These are phyloP conservation scores for Micronisus gabar DNA, from an alignment of 2,113 vertebrate species.

Conservation along the genomic window DNA sequence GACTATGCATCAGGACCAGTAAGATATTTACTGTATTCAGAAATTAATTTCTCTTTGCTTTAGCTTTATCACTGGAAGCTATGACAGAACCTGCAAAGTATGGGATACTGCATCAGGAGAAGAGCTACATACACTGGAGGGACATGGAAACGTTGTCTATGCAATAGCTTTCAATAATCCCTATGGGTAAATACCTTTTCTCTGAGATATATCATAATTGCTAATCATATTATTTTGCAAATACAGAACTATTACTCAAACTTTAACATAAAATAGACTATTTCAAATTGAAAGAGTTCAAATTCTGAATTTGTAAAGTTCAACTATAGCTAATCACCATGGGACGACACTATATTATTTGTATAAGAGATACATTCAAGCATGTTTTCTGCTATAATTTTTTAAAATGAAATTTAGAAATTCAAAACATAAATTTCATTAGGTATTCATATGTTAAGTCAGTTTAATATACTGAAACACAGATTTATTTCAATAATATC, in stretches of 20 bases:
- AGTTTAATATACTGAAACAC: not conserved
- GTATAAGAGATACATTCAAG: not conserved
- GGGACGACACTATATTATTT: not conserved
- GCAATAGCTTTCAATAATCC: conserved; percentile 96
- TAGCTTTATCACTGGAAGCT: conserved; percentile 97
- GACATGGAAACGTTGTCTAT: conserved; percentile 92
- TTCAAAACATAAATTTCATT: not conserved
- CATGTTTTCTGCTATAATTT: not conserved
- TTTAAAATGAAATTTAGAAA: not conserved
- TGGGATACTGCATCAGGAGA: conserved; percentile 90
- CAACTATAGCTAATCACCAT: not conserved
- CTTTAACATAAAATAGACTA: not conserved
- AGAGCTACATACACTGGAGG: conserved; percentile 82
- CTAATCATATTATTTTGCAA: not conserved
- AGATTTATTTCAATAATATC: not conserved
- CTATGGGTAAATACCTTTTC: conserved; percentile 79
- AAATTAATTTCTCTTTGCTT: not conserved
- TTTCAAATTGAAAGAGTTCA: not conserved
- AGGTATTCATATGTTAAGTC: not conserved
- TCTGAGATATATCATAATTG: not conserved
- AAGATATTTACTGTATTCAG: not conserved
- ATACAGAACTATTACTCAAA: not conserved
- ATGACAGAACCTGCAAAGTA: conserved; percentile 92
- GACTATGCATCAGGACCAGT: not conserved
- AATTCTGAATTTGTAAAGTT: not conserved